Evolutionary conservation across 2,113 vertebrate genomes (phyloP).

Genomic region (Heliornis fulica): DNA sequence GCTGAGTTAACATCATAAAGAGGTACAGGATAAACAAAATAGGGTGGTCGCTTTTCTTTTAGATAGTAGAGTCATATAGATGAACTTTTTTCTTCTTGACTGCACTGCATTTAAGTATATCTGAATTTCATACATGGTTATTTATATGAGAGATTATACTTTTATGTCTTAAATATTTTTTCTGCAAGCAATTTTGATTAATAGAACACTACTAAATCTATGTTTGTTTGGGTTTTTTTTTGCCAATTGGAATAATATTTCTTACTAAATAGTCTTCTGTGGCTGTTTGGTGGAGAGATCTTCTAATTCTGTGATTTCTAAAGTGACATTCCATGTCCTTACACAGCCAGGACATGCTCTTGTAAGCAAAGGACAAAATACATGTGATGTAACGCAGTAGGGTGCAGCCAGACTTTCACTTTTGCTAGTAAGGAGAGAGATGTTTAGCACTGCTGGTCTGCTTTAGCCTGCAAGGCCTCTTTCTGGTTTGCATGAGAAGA

Average conservation of each 20-base stretch:
- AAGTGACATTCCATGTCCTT: background rate
- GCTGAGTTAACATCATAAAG: background rate
- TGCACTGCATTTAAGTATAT: background rate
- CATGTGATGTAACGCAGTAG: rapidly evolving
- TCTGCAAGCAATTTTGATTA: background rate
- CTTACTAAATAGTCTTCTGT: background rate
- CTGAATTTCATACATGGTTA: background rate
- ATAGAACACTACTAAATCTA: background rate
- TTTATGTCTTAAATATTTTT: background rate
- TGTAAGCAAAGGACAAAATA: background rate
- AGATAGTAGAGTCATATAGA: background rate
- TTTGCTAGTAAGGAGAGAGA: background rate
- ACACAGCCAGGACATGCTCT: background rate
- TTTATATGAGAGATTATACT: background rate
- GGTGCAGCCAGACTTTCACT: background rate
- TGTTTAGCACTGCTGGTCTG: background rate
- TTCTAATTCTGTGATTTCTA: background rate
- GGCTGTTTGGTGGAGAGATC: background rate
- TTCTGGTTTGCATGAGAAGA: background rate
- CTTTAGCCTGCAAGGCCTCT: background rate
- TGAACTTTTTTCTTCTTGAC: background rate
- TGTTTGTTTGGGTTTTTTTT: background rate
- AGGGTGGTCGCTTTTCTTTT: background rate
- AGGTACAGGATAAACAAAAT: background rate
- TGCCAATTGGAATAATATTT: background rate